Evolutionary conservation across 1,140 invertebrate genomes (phyloP), one percentile per base, ranked within the genome.

Genomic region (Anastrepha obliqua): DNA sequence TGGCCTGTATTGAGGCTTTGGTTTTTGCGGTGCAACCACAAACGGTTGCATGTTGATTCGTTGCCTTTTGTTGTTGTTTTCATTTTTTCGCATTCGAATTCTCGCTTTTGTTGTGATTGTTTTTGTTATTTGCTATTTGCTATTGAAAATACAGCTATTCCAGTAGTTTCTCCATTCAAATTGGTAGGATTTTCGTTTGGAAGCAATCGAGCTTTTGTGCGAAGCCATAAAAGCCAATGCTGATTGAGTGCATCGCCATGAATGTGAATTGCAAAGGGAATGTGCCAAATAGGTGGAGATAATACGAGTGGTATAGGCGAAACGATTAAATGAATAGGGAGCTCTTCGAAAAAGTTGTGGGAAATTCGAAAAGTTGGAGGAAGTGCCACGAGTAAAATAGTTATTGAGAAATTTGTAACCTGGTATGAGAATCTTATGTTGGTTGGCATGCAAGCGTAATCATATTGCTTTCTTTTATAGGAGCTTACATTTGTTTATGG

Each of bases 11-110:
- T 90, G 89, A 90, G 90, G 91, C 90, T 92, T 92, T 91, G 91
- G 91, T 92, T 92, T 81, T 91, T 92, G 91, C 90, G 91, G 91
- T 92, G 90, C 86, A 88, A 90, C 91, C 90, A 87, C 90, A 91
- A 65, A 86, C 58, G 85, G 62, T 64, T 86, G 58, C 58, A 62
- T 44, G 58, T 86, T 65, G 58, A 62, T 86, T 86, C 62, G 85
- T 42, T 51, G 85, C 39, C 59, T 39, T 86, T 42, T n/a, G 58
- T 81, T 81, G 74, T 81, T 81, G 47, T 51, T 78, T 47, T n/a
- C 29, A 5, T 29, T 67, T 67, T 67, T 67, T 67, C 29, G 8
- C 15, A 13, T 62, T 62, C 67, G 67, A 74, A 74, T 74, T 81
- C 55, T 55, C n/a, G 74, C 17, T 81, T 81, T 81, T 81, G n/a